Percentiles rank a stretch among this genome's conserved stretches.
These are phyloP conservation scores for Scaptodrosophila latifasciaeformis DNA, from an alignment of 2,888 invertebrate genomes.

Conservation along the genomic window DNA sequence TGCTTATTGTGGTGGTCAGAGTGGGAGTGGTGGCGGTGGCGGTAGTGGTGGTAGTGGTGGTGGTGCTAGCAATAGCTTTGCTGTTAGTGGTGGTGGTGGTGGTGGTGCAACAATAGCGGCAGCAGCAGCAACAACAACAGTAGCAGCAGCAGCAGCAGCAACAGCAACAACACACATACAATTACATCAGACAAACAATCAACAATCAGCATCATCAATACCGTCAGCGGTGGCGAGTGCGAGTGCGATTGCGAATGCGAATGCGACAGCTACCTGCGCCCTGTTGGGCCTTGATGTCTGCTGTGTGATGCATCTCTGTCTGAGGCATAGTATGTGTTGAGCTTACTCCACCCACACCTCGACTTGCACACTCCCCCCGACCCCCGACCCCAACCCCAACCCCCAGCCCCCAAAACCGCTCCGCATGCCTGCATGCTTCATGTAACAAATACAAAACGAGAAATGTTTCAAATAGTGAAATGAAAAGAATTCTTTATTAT, in stretches of 20 bases:
- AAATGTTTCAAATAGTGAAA: no score
- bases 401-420: not conserved
- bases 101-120: not conserved
- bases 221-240: slow-evolving; percentile 11
- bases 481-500: not conserved
- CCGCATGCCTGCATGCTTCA: no score
- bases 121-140: slow-evolving; percentile 13
- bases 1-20: slow-evolving; percentile 18
- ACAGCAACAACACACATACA: slow-evolving; percentile 30
- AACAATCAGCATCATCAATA: slow-evolving; percentile 14
- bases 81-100: not conserved
- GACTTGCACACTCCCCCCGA: slow-evolving; percentile 15
- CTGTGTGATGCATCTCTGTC: slow-evolving; percentile 75
- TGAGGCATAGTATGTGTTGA: slow-evolving; percentile 74
- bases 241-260: slow-evolving; percentile 2
- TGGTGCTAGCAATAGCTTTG: not conserved
- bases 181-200: slow-evolving; percentile 20
- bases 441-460: no score
- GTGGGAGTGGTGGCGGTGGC: slow-evolving; percentile 14
- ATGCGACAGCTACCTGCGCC: slow-evolving; percentile 12
- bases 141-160: slow-evolving; percentile 11
- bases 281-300: slow-evolving; percentile 56
- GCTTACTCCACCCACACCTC: slow-evolving; percentile 17
- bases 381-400: slow-evolving; percentile 2
- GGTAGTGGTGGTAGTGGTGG: slow-evolving; percentile 15